phyloP scores from a whole-genome alignment of 1,140 invertebrate species.

The Monomorium pharaonis region DNA sequence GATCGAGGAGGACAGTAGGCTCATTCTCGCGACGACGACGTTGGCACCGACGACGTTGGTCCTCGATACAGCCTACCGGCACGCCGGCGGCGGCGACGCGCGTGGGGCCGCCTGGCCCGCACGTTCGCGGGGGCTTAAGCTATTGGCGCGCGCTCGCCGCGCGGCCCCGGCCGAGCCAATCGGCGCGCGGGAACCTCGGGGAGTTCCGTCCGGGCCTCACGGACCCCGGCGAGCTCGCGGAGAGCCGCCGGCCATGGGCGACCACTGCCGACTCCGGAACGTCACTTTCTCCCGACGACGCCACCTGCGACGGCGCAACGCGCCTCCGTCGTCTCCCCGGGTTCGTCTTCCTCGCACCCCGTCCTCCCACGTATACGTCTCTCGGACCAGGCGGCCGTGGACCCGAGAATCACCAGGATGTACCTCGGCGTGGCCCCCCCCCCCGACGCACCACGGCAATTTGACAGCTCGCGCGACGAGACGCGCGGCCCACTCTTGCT shows the following conservation, averaged over 20 bases:
- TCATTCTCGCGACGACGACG: constrained; percentile 63
- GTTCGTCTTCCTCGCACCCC: background rate
- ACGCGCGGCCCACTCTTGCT: too few species aligned
- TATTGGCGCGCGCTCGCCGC: constrained; percentile 52
- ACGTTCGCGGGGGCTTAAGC: constrained; percentile 8
- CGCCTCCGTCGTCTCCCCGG: background rate
- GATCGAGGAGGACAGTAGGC: constrained; percentile 76
- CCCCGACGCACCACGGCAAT: background rate
- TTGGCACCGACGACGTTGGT: background rate
- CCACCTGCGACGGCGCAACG: background rate
- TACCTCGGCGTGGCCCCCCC: too few species aligned
- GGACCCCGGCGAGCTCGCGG: constrained; percentile 49
- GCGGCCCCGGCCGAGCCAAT: constrained; percentile 50
- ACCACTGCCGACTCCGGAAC: constrained; percentile 45
- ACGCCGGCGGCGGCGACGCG: background rate
- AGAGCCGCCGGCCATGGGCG: constrained; percentile 52
- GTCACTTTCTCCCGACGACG: constrained; percentile 66
- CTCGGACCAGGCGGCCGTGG: constrained; percentile 38
- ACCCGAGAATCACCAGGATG: too few species aligned
- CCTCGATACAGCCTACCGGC: constrained; percentile 61
- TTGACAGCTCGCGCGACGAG: constrained; percentile 31
- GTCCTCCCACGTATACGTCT: background rate
- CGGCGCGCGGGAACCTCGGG: background rate
- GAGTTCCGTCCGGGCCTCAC: background rate
- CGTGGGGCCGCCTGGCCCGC: constrained; percentile 24